Evolutionary conservation across 2,888 invertebrate species (phyloP).

Genomic region (Cryptocephalus primarius): DNA sequence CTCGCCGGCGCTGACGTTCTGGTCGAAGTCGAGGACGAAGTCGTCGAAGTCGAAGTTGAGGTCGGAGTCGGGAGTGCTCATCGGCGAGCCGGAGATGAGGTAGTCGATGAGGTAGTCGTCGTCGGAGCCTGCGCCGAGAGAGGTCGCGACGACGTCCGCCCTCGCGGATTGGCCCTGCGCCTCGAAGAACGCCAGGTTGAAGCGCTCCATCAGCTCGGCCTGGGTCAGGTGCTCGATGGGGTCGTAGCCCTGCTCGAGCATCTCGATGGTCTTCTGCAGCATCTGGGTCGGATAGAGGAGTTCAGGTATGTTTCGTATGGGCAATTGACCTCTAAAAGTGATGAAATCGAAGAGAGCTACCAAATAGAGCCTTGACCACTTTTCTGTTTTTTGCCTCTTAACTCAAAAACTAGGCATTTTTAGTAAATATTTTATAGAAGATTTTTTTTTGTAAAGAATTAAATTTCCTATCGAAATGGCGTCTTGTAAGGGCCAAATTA

Average conservation of each 20-base stretch:
- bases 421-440: no score
- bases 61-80: conserved; percentile 12
- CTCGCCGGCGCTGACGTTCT: conserved; percentile 8
- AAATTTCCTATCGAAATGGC: no score
- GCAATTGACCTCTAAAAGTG: no score
- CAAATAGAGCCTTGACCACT: neutral
- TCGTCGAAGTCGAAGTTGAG: conserved; percentile 26
- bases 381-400: neutral
- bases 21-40: conserved; percentile 29
- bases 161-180: conserved; percentile 25
- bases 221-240: conserved; percentile 25
- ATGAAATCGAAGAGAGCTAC: neutral
- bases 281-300: conserved; percentile 15
- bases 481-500: no score
- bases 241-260: conserved; percentile 20
- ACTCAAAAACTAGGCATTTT: no score
- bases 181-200: conserved; percentile 36
- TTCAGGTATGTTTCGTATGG: neutral
- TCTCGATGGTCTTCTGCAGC: conserved; percentile 16
- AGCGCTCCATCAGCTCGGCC: conserved; percentile 34
- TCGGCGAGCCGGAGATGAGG: conserved; percentile 17
- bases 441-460: no score
- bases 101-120: conserved; percentile 24
- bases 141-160: conserved; percentile 1
- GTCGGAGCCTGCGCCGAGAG: conserved; percentile 6